Evolutionary conservation across 2,113 vertebrate genomes (phyloP), one percentile per base, ranked within the genome.

Genomic region (Rhizomys pruinosus): DNA sequence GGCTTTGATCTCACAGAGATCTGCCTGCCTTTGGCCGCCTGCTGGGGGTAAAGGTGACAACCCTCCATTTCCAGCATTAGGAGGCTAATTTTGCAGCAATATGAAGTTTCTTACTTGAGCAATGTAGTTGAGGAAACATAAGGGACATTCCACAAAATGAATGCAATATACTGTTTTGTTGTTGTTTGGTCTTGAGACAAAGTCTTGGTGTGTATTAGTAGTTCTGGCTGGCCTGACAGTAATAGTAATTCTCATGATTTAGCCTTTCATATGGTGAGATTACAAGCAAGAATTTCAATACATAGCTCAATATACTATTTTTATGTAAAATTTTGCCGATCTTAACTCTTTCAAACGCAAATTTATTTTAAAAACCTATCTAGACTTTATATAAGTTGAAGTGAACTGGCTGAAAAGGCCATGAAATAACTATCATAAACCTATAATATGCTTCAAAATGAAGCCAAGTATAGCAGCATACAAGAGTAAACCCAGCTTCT

Each of bases 311-410:
- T 42, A 17, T 59, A 79, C 34, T 25, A 2, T 15, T 8, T 42
- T 20, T 6, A 81, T 92, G 11, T 47, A 82, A 86, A 22, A 34
- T 3, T 11, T n/a, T 73, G 3, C 61, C 34, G 76, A 17, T 78
- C 19, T 81, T 90, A 72, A 90, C 3, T 66, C 7, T 61, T 87
- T 69, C 25, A 81, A 89, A 71, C 52, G n/a, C 79, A 82, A 87
- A 37, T 27, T 55, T 84, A 52, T 52, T 84, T 61, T 63, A 25
- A 80, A 84, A 69, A 32, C 4, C 47, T 52, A 34, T 68, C 19
- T 7, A 79, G 25, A 68, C 87, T 34, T 78, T 12, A 82, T 19
- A 78, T 20, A 47, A 64, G 20, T 52, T 86, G 94, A 77, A 23
- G 74, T 76, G 19, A 69, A 89, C 77, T 71, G 86, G 23, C 10